Conservation (phyloP, 2,797 vertebrate genomes). For the Chiroxiphia lanceolata region DNA sequence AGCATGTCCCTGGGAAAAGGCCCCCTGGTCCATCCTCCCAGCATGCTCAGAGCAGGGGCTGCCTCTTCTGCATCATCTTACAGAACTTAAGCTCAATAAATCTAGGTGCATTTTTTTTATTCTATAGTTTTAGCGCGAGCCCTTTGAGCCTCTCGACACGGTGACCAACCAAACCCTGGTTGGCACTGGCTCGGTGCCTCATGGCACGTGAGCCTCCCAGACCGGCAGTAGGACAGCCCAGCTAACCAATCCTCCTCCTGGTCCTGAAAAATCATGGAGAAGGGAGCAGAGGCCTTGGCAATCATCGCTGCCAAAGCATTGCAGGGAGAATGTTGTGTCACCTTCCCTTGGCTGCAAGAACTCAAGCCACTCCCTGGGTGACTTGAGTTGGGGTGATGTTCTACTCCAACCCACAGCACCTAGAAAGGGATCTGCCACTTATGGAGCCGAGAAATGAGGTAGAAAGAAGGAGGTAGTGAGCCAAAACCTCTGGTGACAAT, state of each 20-base stretch:
- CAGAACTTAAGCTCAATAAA: constrained; percentile 47
- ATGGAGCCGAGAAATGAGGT: not conserved
- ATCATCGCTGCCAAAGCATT: not conserved
- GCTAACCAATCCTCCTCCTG: not conserved
- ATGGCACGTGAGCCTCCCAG: not conserved
- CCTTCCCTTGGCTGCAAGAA: not conserved
- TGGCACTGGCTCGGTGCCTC: not conserved
- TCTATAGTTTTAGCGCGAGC: not conserved
- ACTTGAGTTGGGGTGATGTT: not conserved
- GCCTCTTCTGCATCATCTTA: constrained; percentile 28
- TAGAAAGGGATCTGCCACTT: not conserved
- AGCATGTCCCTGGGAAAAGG: constrained; percentile 68
- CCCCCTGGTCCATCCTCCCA: constrained; percentile 49
- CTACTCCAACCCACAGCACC: not conserved
- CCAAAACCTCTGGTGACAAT: not conserved
- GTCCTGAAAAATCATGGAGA: not conserved
- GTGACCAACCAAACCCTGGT: not conserved
- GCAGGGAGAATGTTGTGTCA: not conserved
- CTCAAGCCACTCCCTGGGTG: not conserved
- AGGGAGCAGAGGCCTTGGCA: not conserved
- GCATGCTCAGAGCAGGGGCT: constrained; percentile 63
- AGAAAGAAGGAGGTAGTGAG: not conserved
- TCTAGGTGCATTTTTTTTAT: constrained; percentile 30
- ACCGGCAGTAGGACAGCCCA: not conserved
- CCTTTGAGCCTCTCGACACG: not conserved